Evolutionary conservation across 2,888 invertebrate genomes (phyloP), one percentile per base, ranked within the genome.

Genomic region (Cephus spinipes): DNA sequence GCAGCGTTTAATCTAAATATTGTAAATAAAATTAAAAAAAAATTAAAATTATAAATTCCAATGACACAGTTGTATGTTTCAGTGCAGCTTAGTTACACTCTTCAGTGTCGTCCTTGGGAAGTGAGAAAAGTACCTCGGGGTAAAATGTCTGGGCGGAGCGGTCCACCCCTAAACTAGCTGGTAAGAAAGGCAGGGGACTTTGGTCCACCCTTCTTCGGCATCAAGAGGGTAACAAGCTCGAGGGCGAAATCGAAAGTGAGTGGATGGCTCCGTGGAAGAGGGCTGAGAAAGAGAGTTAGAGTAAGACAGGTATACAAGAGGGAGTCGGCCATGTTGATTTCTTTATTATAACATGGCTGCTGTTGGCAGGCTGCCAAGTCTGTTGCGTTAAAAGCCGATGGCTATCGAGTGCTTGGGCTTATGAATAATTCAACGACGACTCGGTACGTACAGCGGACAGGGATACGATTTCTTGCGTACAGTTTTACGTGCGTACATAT

Each of bases 191-290:
- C 83, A 83, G 83, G 83, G 85, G 79, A 81, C 77, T 74, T 78
- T 77, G 84, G 82, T 82, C 84, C 83, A 74, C 83, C 86, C 83
- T 84, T 85, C 82, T 82, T 83, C 80, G 83, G 85, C 85, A 85
- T 85, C 85, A 86, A 86, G 86, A 87, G 91, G 89, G 90, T 90
- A 90, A 90, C 90, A 88, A 90, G 90, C 86, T 88, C 83, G 86
- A 86, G 89, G 90, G 90, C 83, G 87, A 91, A 91, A 91, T 90
- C 90, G 90, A 91, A 91, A 90, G 91, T 91, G 89, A 90, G 83
- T 78, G 76, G 77, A 76, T 79, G 77, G 79, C 79, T 80, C 78
- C 79, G 77, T 76, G 81, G 79, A 81, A 76, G 73, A 75, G 79
- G 80, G 76, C 71, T 83, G 82, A 81, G 80, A 82, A 80, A 81